A percentile compares a stretch with the other conserved stretches of the same genome.
Conservation (phyloP, 2,113 vertebrate genomes). For the Ornithorhynchus anatinus region DNA sequence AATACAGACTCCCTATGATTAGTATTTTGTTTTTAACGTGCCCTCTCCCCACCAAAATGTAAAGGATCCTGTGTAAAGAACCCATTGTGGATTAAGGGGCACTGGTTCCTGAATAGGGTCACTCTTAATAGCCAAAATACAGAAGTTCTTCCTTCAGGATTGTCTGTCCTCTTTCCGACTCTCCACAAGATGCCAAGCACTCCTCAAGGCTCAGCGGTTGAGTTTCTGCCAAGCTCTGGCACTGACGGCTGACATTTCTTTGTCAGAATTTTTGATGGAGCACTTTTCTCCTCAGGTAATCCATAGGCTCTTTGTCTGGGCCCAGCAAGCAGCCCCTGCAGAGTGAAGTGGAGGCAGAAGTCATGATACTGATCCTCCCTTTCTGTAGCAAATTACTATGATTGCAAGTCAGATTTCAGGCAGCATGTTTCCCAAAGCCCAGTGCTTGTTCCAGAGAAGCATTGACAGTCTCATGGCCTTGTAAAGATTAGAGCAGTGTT, state of each 20-base stretch:
- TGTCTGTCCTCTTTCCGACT: no score
- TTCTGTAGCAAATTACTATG: neutral
- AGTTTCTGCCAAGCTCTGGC: no score
- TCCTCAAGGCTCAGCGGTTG: no score
- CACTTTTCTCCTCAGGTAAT: neutral
- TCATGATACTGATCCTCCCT: neutral
- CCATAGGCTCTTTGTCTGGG: conserved; percentile 1
- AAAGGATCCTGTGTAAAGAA: no score
- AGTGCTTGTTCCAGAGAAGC: neutral
- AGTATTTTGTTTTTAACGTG: no score
- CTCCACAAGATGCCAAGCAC: no score
- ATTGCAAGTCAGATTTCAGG: neutral
- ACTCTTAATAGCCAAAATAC: no score
- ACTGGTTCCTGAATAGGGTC: no score
- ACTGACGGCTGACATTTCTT: conserved; percentile 17
- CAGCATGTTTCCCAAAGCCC: neutral
- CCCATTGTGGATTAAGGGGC: no score
- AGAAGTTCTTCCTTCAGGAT: no score
- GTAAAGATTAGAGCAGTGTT: neutral
- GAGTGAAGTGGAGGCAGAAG: neutral
- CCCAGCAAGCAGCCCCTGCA: neutral
- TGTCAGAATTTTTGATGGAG: conserved; percentile 8
- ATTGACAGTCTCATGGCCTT: neutral
- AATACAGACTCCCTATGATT: no score
- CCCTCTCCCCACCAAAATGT: no score